Conservation (phyloP, 2,888 invertebrate species). For the Athalia cordata region DNA sequence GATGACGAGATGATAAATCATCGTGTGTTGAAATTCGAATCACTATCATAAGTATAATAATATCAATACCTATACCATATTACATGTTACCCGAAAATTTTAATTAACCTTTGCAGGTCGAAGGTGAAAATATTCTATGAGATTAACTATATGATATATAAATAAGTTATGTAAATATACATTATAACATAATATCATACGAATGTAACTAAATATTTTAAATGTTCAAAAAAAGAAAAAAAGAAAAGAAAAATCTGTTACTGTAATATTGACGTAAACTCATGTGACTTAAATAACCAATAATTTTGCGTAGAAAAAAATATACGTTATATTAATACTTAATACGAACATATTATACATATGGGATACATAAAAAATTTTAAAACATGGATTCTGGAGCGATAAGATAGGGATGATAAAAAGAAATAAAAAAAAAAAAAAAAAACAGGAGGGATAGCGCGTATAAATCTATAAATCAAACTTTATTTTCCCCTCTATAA, state of each 20-base stretch:
- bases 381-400: constrained; percentile 10
- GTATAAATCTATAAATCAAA: constrained; percentile 1
- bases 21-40: too few relatives aligned
- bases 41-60: too few relatives aligned
- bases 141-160: not conserved
- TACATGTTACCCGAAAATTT: constrained; percentile 16
- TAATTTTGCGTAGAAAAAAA: constrained; percentile 49
- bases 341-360: not conserved
- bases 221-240: constrained; percentile 3
- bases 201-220: constrained; percentile 24
- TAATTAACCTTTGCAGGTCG: constrained; percentile 44
- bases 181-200: not conserved
- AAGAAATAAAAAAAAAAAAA: not conserved
- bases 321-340: not conserved
- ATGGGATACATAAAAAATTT: not conserved
- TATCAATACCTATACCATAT: not conserved
- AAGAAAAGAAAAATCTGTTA: constrained; percentile 8
- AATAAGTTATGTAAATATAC: not conserved
- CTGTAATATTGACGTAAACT: constrained; percentile 42
- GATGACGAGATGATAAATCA: too few relatives aligned
- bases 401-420: not conserved
- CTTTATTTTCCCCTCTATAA: constrained; percentile 2
- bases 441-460: not conserved
- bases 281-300: constrained; percentile 49
- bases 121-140: constrained; percentile 10